A percentile compares a stretch with the other conserved stretches of the same genome.
Conservation (phyloP, 2,888 invertebrate genomes). For the Yponomeuta plumbellus region DNA sequence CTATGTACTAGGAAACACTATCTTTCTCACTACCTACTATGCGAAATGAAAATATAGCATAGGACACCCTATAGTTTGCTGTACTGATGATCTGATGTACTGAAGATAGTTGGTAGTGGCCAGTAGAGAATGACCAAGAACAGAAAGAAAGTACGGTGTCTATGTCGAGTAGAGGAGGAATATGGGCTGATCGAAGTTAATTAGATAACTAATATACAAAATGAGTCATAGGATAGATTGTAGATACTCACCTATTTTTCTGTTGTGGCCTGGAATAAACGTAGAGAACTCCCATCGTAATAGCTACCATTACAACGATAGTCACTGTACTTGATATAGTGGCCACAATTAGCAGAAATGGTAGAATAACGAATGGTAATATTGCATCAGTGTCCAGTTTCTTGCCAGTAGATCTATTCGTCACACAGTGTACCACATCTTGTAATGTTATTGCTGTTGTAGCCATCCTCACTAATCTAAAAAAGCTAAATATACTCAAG, state of each 20-base stretch:
- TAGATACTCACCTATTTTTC: constrained; percentile 53
- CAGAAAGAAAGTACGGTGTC: too few relatives aligned
- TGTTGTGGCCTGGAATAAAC: constrained; percentile 61
- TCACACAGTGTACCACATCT: constrained; percentile 46
- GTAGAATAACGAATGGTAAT: constrained; percentile 61
- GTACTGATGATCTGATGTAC: too few relatives aligned
- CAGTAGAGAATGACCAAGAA: too few relatives aligned
- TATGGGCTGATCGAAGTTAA: too few relatives aligned
- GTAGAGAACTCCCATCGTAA: constrained; percentile 62
- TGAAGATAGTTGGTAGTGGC: neutral
- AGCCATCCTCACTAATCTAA: constrained; percentile 33
- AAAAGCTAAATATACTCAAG: neutral
- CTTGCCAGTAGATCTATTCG: constrained; percentile 42
- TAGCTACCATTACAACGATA: constrained; percentile 54
- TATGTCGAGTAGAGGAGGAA: too few relatives aligned
- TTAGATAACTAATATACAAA: neutral
- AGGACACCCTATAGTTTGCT: too few relatives aligned
- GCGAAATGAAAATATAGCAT: too few relatives aligned
- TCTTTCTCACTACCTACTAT: too few relatives aligned
- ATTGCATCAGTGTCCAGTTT: constrained; percentile 55
- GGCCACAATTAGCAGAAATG: constrained; percentile 50
- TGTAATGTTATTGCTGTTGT: constrained; percentile 45
- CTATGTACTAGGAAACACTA: too few relatives aligned
- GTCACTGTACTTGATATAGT: constrained; percentile 54
- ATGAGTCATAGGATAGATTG: constrained; percentile 2